Conservation (phyloP, 2,888 invertebrate genomes). For the Auanema sp. region DNA sequence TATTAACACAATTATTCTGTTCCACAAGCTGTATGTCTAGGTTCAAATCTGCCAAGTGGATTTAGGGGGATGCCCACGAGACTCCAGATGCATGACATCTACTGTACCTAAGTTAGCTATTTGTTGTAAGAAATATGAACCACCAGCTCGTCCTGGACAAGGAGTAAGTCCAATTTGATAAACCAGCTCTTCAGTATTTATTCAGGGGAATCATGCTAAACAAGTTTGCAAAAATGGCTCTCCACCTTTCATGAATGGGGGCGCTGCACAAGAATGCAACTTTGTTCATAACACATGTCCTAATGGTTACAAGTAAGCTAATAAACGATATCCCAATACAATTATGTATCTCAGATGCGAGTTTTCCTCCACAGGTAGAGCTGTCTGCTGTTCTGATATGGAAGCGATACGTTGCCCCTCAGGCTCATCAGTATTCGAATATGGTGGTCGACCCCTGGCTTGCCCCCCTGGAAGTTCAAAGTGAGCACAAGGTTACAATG, state of each 20-base stretch:
- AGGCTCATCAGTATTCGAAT: constrained; percentile 54
- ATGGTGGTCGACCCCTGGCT: constrained; percentile 59
- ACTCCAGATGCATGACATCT: constrained; percentile 48
- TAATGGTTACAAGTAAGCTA: constrained; percentile 58
- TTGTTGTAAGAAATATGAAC: constrained; percentile 48
- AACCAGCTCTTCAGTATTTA: constrained; percentile 18
- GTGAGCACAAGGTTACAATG: constrained; percentile 3
- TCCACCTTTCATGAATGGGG: constrained; percentile 22
- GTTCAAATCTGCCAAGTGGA: constrained; percentile 49
- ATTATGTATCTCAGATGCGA: constrained; percentile 31
- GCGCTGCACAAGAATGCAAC: constrained; percentile 49
- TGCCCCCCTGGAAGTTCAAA: constrained; percentile 58
- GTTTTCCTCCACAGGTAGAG: constrained; percentile 48
- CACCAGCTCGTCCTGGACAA: constrained; percentile 23
- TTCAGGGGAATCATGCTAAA: constrained; percentile 5
- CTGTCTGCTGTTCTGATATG: constrained; percentile 42
- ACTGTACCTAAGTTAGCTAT: constrained; percentile 44
- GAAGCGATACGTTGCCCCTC: constrained; percentile 51
- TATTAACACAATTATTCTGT: not conserved
- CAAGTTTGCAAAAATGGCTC: constrained; percentile 38
- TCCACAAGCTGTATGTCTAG: constrained; percentile 14
- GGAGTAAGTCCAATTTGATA: not conserved
- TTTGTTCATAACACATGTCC: constrained; percentile 61
- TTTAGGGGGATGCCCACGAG: constrained; percentile 41
- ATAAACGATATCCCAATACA: too few species aligned